Conservation (phyloP, 1,140 invertebrate genomes). For the Diorhabda carinulata region DNA sequence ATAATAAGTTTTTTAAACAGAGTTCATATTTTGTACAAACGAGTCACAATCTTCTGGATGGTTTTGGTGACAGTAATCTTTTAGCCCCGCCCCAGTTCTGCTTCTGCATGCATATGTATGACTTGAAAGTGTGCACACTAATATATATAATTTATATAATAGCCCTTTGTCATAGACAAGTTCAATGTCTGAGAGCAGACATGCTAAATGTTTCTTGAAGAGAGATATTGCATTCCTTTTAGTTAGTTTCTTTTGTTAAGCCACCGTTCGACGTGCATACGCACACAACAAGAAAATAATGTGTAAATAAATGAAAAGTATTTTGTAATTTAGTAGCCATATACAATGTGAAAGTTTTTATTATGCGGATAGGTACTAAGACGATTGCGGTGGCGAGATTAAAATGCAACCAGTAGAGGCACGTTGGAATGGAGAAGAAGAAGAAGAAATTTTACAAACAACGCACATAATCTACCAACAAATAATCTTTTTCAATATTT, state of each 20-base stretch:
- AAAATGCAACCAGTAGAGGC: background rate
- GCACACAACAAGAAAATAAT: conserved; percentile 11
- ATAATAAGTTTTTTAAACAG: no score
- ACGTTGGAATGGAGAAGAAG: no score
- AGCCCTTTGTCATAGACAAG: conserved; percentile 30
- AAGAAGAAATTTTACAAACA: no score
- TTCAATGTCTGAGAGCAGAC: conserved; percentile 31
- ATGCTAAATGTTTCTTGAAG: conserved; percentile 29
- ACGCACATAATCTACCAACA: no score
- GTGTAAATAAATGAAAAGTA: conserved; percentile 21
- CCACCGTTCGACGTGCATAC: background rate
- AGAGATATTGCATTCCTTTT: conserved; percentile 20
- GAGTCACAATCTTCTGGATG: no score
- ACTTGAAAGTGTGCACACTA: conserved; percentile 7
- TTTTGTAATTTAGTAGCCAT: conserved; percentile 11
- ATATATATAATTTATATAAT: conserved; percentile 33
- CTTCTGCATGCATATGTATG: conserved; percentile 6
- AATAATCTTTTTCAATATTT: no score
- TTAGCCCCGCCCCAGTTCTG: background rate
- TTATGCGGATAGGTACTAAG: background rate
- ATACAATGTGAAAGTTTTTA: conserved; percentile 10
- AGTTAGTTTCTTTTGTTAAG: conserved; percentile 15
- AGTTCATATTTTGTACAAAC: no score
- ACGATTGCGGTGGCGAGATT: background rate
- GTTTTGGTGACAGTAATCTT: no score